Evolutionary conservation across 2,797 vertebrate genomes (phyloP), one percentile per base, ranked within the genome.

Genomic region (Hydrolagus colliei): DNA sequence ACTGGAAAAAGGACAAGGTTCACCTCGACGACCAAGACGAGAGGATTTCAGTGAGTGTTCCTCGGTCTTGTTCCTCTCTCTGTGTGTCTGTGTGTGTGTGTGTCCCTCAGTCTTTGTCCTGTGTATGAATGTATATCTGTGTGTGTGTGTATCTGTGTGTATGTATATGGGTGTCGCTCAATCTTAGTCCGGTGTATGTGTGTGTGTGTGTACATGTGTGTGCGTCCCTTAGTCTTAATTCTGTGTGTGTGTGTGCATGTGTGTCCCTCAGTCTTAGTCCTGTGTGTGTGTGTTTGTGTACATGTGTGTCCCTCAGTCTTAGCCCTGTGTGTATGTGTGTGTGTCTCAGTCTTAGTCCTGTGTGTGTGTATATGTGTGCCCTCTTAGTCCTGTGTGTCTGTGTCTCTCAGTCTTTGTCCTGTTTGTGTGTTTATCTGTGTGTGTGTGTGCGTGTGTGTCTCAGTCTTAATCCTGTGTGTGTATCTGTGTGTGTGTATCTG

Each of bases 1-100:
- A 95, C 94, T 99, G 98, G 98, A 99, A 96, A 90, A 99, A 99
- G 88, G 98, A 99, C 90, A 98, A 98, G 96, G 93, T 96, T 88
- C 94, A 95, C 87, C 96, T 98, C 27, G 96, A 98, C 65, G 98
- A 99, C 90, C 95, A 92, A 82, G 97, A 99, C 87, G 98, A 99
- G 86, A 94, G 97, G 86, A 97, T 99, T 90, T 98, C 96, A 22
- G 97, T 99, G 88, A 93, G 94, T 94, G 27, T 35, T 7, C n/a
- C 78, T 11, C 22, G 0, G 1, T n/a, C 2, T 4, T 72, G n/a
- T 22, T 16, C 11, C n/a, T 7, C 22, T 13, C 78, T 67, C 14
- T 20, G 2, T 82, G 59, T 10, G 41, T 59, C 41, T 22, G 9
- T 18, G 18, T 6, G 41, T 52, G 41, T 52, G 41, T 52, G 41